Evolutionary conservation across 35 echinoderm and acorn worm genomes (phyloP), one percentile per base, ranked within the genome.

Genomic region (Nesometra sesokonis): DNA sequence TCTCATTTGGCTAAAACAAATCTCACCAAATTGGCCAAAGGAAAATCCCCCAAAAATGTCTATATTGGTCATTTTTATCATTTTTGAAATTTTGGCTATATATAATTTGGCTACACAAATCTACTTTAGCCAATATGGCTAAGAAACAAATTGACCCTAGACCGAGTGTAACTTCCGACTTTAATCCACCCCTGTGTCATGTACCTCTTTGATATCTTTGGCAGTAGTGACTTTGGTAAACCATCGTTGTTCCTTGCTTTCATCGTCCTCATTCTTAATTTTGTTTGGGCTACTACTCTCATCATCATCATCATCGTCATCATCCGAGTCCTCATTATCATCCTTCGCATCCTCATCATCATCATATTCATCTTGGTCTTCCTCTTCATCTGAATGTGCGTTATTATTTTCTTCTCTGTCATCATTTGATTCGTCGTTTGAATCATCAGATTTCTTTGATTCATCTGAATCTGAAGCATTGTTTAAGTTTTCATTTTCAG

Each of bases 311-410:
- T 82, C 33, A 34, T 79, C 77, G 39, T 88, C 87, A 67, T 88
- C 87, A 82, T 80, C 78, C 7, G 77, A 52, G 15, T 86, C 78
- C 29, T 88, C 87, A 88, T 88, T 36, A 32, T 81, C 86, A 7
- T 80, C 21, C 37, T 88, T 39, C 21, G 0, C 30, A 39, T 78
- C 77, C 15, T 36, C 79, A 5, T 81, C 79, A 32, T 82, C 33
- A 34, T 88, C 87, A 47, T 82, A 78, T 33, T 82, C 87, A 88
- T 80, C 82, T 23, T 88, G 78, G 3, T 86, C 76, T 82, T 88
- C 86, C 34, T 88, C 87, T 57, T 88, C 78, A 57, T 82, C 87
- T 9, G 52, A 67, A 27, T 67, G 52, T 17, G 37, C 77, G 36
- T 81, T 36, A 81, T 81, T 36, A 81, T 81, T 36, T 17, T 81